Conservation (phyloP, 2,797 vertebrate genomes). For the Chaenodraco wilsoni region DNA sequence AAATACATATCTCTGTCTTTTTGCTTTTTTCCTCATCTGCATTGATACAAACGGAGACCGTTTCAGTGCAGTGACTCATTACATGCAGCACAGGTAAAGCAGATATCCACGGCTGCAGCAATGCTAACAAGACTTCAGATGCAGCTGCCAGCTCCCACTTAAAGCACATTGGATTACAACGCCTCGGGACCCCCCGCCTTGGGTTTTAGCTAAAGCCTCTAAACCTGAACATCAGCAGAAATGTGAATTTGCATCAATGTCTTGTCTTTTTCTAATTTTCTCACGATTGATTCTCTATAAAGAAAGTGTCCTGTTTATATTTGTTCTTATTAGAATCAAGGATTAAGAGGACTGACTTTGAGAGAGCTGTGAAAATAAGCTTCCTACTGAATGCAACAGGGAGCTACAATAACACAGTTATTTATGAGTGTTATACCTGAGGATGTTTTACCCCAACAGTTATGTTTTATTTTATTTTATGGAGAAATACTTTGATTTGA, state of each 20-base stretch:
- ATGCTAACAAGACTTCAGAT: slow-evolving; percentile 18
- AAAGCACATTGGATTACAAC: slow-evolving; percentile 24
- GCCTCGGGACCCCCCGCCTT: slow-evolving; percentile 22
- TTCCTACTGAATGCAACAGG: not conserved
- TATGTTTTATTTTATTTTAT: not conserved
- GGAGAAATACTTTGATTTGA: not conserved
- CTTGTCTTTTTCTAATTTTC: not conserved
- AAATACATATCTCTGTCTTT: not conserved
- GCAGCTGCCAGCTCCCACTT: slow-evolving; percentile 32
- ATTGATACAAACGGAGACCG: slow-evolving; percentile 24
- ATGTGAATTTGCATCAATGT: slow-evolving; percentile 18
- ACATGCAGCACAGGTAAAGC: slow-evolving; percentile 16
- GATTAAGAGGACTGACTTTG: slow-evolving; percentile 6
- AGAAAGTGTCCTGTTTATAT: not conserved
- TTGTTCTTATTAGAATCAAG: slow-evolving; percentile 6
- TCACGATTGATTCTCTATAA: slow-evolving; percentile 9
- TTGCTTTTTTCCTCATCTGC: slow-evolving; percentile 19
- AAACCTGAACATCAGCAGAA: slow-evolving; percentile 33
- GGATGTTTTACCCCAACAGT: not conserved
- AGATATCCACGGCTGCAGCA: slow-evolving; percentile 16
- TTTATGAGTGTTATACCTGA: no score
- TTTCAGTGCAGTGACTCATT: slow-evolving; percentile 12
- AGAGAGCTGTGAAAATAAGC: not conserved
- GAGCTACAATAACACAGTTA: not conserved
- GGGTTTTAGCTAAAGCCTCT: slow-evolving; percentile 23